phyloP scores from a whole-genome alignment of 2,797 vertebrate genomes.

The Limosa lapponica region DNA sequence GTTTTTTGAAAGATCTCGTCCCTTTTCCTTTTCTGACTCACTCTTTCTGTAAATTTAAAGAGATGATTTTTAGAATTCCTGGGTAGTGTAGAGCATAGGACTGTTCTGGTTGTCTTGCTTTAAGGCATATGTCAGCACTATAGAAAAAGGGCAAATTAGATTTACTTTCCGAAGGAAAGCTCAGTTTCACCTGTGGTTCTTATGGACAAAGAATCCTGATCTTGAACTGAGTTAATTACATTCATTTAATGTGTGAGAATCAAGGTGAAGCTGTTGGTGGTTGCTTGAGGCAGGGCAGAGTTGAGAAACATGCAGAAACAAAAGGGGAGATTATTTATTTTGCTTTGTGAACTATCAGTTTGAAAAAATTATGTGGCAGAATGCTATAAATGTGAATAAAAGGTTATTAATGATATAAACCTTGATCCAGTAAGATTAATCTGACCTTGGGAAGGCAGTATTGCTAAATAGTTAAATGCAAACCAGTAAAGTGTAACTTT shows the following conservation, averaged over 20 bases:
- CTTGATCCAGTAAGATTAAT: not conserved
- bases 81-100: not conserved
- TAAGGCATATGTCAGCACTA: not conserved
- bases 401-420: not conserved
- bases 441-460: not conserved
- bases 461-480: not conserved
- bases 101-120: not conserved
- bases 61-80: not conserved
- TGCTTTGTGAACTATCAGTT: not conserved
- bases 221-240: not conserved
- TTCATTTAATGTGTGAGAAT: not conserved
- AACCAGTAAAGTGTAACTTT: not conserved
- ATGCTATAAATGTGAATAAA: not conserved
- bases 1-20: constrained; percentile 1
- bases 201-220: not conserved
- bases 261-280: not conserved
- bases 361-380: not conserved
- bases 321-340: not conserved
- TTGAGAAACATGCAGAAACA: not conserved
- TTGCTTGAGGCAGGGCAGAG: not conserved
- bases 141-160: not conserved
- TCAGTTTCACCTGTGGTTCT: not conserved
- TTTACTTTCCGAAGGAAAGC: not conserved
- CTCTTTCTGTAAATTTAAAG: not conserved
- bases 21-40: not conserved